Evolutionary conservation across 2,113 vertebrate genomes (phyloP).

Genomic region (Motacilla tschutschensis): DNA sequence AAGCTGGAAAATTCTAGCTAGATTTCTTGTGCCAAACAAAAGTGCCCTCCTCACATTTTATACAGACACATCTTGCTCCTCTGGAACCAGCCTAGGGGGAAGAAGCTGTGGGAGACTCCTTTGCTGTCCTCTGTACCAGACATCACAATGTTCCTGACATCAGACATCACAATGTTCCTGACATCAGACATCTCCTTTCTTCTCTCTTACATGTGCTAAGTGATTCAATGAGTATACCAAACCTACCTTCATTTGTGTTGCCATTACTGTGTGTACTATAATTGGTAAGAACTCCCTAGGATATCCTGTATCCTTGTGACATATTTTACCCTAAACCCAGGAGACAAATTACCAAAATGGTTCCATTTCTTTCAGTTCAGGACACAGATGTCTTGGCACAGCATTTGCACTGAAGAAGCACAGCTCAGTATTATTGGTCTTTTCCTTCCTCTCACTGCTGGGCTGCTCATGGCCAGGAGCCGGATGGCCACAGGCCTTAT

Average conservation of each 20-base stretch:
- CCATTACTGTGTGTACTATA: background rate
- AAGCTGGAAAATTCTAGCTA: background rate
- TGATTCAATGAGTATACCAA: background rate
- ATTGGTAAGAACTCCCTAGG: conserved; percentile 21
- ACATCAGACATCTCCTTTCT: background rate
- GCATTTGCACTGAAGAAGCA: conserved; percentile 5
- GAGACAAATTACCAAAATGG: background rate
- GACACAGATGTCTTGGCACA: conserved; percentile 42
- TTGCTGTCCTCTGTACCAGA: background rate
- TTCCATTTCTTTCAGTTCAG: conserved; percentile 1
- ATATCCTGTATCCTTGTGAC: conserved; percentile 37
- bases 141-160: background rate
- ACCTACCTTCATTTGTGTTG: background rate
- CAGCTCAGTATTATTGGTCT: background rate
- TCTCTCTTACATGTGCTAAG: background rate
- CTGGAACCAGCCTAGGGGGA: accelerated
- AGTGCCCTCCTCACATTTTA: background rate
- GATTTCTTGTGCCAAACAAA: background rate
- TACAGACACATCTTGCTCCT: accelerated
- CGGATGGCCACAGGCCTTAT: background rate
- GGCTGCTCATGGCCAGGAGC: background rate
- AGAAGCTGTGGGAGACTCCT: background rate
- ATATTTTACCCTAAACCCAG: conserved; percentile 12
- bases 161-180: background rate
- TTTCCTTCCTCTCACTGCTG: conserved; percentile 37